phyloP scores from a whole-genome alignment of 2,888 invertebrate species.

The Callyntrura guangdongensis region DNA sequence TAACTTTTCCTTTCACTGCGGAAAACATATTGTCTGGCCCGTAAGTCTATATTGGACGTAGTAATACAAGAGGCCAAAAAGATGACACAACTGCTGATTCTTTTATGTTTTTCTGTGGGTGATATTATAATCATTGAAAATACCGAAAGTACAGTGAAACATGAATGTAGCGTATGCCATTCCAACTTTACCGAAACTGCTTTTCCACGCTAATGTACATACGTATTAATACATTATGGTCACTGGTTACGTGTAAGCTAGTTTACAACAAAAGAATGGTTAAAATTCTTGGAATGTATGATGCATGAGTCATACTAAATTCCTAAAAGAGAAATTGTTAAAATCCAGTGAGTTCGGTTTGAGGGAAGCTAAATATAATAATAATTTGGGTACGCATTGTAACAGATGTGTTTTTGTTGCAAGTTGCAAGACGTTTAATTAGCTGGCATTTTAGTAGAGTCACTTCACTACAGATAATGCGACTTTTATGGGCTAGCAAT shows the following conservation, averaged over 20 bases:
- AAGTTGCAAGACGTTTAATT: too few relatives aligned
- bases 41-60: background rate
- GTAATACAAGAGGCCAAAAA: background rate
- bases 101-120: background rate
- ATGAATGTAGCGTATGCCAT: background rate
- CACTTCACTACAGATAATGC: too few relatives aligned
- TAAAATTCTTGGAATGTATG: slow-evolving; percentile 30
- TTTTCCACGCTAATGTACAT: too few relatives aligned
- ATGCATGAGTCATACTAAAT: slow-evolving; percentile 32
- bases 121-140: background rate
- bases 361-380: too few relatives aligned
- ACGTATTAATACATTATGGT: too few relatives aligned
- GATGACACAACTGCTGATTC: background rate
- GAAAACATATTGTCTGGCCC: slow-evolving; percentile 32
- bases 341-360: too few relatives aligned
- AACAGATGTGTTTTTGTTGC: too few relatives aligned
- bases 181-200: too few relatives aligned
- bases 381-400: too few relatives aligned
- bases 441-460: too few relatives aligned
- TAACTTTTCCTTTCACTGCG: slow-evolving; percentile 38
- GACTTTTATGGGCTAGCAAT: too few relatives aligned
- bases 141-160: background rate
- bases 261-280: background rate
- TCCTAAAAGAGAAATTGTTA: too few relatives aligned
- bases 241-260: background rate